phyloP scores from a whole-genome alignment of 2,797 vertebrate genomes.

The Muscicapa striata region DNA sequence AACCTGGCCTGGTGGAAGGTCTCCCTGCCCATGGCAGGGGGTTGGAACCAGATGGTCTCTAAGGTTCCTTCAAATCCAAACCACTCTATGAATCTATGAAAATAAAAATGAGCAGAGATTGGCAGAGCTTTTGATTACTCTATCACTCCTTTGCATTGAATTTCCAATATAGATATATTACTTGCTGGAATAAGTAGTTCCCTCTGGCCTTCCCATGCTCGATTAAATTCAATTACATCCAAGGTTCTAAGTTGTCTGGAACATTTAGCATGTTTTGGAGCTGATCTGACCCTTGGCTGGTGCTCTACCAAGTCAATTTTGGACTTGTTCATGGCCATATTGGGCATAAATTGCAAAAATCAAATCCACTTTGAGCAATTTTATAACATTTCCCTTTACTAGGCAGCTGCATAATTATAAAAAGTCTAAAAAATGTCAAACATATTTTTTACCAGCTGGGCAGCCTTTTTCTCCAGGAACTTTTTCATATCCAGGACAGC shows the following conservation, averaged over 20 bases:
- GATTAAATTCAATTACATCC: conserved; percentile 18
- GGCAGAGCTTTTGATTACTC: neutral
- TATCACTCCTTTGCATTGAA: neutral
- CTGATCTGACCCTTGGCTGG: neutral
- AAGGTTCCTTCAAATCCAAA: neutral
- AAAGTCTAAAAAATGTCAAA: conserved; percentile 14
- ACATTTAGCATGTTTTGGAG: conserved; percentile 20
- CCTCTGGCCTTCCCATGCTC: neutral
- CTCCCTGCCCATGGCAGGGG: neutral
- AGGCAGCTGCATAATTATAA: conserved; percentile 22
- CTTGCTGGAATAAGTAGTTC: neutral
- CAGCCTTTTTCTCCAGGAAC: conserved; percentile 94
- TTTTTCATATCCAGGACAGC: conserved; percentile 96
- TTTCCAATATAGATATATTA: neutral
- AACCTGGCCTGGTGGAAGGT: neutral
- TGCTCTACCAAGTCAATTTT: neutral
- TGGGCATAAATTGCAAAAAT: neutral
- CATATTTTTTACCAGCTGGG: conserved; percentile 86
- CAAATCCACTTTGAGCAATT: conserved; percentile 1
- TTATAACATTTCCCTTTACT: conserved; percentile 12
- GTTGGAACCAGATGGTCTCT: neutral
- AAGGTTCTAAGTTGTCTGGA: conserved; percentile 23
- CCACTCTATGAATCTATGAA: neutral
- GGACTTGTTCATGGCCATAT: neutral
- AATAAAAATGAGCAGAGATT: neutral